Evolutionary conservation across 2,797 vertebrate species (phyloP), one percentile per base, ranked within the genome.

Genomic region (Bovichtus variegatus): DNA sequence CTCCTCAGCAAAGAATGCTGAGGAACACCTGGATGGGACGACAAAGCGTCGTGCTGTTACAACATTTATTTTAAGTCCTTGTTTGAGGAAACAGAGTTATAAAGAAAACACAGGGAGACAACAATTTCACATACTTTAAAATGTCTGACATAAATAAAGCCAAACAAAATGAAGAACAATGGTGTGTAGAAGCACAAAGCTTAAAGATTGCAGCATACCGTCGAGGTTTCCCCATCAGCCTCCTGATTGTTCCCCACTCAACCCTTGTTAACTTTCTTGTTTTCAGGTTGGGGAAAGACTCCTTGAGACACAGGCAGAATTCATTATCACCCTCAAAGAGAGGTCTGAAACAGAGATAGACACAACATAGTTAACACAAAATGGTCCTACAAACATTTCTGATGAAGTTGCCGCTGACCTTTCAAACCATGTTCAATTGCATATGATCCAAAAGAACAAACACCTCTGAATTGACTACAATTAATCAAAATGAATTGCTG

Each of bases 251-350:
- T 29, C 97, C 97, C 98, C 98, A 99, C 82, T 99, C 98, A 71
- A 99, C 98, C 91, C 97, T 94, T 16, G 97, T 99, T 91, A 99
- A 85, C 86, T 99, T 99, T 91, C 98, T 97, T 43, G 97, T 99
- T 95, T 98, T 99, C 74, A 99, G 89, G 88, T 97, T 98, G 74
- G 98, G 98, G 78, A 99, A 99, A 82, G 98, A 98, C 86, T 99
- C 98, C 89, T 99, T 99, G 81, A 99, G 94, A 90, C 98, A 99
- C 66, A 99, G 94, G 92, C 98, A 99, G 94, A 99, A 99, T 85
- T 99, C 98, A 93, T 99, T 99, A 94, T 99, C 98, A 0, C 98
- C 98, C 92, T 99, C 98, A 95, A 99, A 99, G 69, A 99, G 95
- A 7, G 98, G 98, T 80, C 98, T 99, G 91, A 82, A 85, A 87